A percentile compares a stretch with the other conserved stretches of the same genome.
phyloP scores from a whole-genome alignment of 1,140 invertebrate species.

The Atta cephalotes region DNA sequence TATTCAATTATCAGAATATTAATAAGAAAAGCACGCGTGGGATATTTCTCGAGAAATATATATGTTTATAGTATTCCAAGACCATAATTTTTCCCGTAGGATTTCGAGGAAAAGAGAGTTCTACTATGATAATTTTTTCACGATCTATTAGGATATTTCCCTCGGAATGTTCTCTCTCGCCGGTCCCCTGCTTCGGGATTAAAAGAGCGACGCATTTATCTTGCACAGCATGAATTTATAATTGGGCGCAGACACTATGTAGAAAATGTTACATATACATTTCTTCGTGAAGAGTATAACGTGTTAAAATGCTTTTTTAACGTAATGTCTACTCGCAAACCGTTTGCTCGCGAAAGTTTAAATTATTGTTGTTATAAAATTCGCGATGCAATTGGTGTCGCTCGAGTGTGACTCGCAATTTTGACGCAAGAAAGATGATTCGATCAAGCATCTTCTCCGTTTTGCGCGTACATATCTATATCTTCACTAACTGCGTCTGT shows the following conservation, averaged over 20 bases:
- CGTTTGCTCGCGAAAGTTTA: background rate
- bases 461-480: background rate
- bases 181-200: background rate
- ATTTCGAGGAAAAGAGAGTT: slow-evolving; percentile 2
- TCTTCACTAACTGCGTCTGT: background rate
- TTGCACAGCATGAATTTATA: slow-evolving; percentile 41
- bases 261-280: slow-evolving; percentile 43
- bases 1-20: background rate
- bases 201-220: slow-evolving; percentile 46
- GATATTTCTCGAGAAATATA: background rate
- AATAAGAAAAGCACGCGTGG: background rate
- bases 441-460: background rate
- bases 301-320: slow-evolving; percentile 44
- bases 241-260: slow-evolving; percentile 48
- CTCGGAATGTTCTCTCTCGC: background rate
- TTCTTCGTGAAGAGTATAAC: slow-evolving; percentile 4
- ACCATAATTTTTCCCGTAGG: background rate
- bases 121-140: slow-evolving; percentile 4
- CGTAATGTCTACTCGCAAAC: background rate
- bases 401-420: background rate
- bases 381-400: slow-evolving; percentile 22
- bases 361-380: slow-evolving; percentile 16
- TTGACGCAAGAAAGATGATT: slow-evolving; percentile 4
- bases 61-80: background rate
- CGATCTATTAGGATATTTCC: background rate